Conservation (phyloP, 2,797 vertebrate species). For the Lates japonicus region DNA sequence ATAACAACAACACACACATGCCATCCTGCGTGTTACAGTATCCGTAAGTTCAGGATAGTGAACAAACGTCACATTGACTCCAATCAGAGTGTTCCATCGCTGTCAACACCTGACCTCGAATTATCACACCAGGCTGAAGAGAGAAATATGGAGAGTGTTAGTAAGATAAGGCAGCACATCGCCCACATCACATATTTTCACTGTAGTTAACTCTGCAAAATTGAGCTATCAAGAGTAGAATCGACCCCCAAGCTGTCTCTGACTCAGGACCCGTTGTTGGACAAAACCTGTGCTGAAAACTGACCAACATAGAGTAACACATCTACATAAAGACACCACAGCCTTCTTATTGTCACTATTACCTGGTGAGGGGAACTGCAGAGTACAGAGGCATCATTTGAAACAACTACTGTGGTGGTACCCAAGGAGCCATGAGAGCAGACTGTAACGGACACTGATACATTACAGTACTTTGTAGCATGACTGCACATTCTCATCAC, state of each 20-base stretch:
- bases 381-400: constrained; percentile 24
- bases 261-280: not conserved
- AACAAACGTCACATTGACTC: constrained; percentile 97
- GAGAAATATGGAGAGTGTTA: not conserved
- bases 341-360: constrained; percentile 10
- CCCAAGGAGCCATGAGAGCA: constrained; percentile 33
- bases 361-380: constrained; percentile 10
- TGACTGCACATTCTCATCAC: constrained; percentile 1
- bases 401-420: constrained; percentile 25
- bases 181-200: not conserved
- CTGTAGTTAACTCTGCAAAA: not conserved
- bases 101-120: constrained; percentile 97
- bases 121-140: constrained; percentile 92
- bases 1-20: constrained; percentile 85
- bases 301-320: not conserved
- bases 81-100: constrained; percentile 97
- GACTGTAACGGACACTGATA: constrained; percentile 28
- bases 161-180: not conserved
- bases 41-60: constrained; percentile 95
- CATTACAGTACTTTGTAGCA: not conserved
- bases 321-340: not conserved
- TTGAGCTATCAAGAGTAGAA: not conserved
- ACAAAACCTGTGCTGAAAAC: not conserved
- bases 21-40: constrained; percentile 96
- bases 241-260: not conserved